Percentiles rank a stretch among this genome's conserved stretches.
Evolutionary conservation across 2,888 invertebrate species (phyloP).

Genomic region (Eudiplozoon nipponicum): DNA sequence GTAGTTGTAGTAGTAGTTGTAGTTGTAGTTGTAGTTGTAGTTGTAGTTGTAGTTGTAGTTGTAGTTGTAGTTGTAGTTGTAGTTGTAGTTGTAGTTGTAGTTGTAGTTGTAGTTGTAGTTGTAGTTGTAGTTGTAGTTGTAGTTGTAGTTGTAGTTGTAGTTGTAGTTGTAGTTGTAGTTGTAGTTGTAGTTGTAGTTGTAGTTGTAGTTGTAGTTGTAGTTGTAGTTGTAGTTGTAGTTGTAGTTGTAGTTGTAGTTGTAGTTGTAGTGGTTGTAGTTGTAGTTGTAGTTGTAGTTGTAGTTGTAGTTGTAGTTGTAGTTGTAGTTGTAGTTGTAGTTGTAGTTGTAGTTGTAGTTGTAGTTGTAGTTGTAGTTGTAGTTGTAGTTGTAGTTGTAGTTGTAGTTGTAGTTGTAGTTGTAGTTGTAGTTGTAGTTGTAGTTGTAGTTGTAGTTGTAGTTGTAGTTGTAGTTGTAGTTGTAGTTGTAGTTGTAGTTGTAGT

Average conservation of each 20-base stretch:
- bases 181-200: neutral
- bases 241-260: neutral
- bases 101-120: neutral
- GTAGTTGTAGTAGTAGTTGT: neutral
- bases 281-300: neutral
- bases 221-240: neutral
- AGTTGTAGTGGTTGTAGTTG: neutral
- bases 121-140: conserved; percentile 1
- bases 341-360: neutral
- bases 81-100: neutral
- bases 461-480: neutral
- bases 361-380: neutral
- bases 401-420: neutral
- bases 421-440: neutral
- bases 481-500: neutral
- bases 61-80: neutral
- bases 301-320: neutral
- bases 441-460: neutral
- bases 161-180: neutral
- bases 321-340: neutral
- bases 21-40: neutral
- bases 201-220: neutral
- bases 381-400: neutral
- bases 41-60: neutral
- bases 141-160: neutral